These are phyloP conservation scores for Sclerodermus sp. DNA, from an alignment of 2,888 invertebrate genomes.

Conservation along the genomic window DNA sequence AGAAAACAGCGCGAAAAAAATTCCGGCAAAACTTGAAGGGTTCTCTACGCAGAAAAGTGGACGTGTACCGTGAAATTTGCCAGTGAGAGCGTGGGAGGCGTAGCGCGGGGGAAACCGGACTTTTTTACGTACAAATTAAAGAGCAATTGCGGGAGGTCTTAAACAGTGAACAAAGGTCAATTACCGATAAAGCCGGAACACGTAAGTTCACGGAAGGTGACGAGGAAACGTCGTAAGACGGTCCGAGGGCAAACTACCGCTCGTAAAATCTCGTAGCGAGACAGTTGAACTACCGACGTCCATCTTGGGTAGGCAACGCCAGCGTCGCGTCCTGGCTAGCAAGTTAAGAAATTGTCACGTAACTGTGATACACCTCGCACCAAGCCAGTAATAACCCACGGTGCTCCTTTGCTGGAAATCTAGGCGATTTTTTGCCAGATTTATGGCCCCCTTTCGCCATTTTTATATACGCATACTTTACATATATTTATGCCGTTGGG, in stretches of 20 bases:
- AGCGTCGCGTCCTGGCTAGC: constrained; percentile 10
- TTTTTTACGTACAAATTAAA: too few relatives aligned
- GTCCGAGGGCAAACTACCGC: constrained; percentile 16
- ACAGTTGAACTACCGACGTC: constrained; percentile 5
- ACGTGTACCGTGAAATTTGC: too few relatives aligned
- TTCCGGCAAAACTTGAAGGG: too few relatives aligned
- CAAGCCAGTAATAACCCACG: constrained; percentile 4
- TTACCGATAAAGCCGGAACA: constrained; percentile 27
- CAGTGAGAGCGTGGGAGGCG: too few relatives aligned
- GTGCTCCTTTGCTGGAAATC: not conserved
- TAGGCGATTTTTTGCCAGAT: constrained; percentile 27
- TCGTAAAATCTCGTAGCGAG: constrained; percentile 25
- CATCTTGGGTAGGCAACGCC: constrained; percentile 20
- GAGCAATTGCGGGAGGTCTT: constrained; percentile 4
- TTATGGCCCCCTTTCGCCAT: constrained; percentile 13
- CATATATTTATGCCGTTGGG: not conserved
- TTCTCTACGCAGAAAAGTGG: too few relatives aligned
- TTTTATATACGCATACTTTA: not conserved
- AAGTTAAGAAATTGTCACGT: constrained; percentile 36
- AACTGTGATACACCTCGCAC: not conserved
- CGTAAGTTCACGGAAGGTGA: constrained; percentile 16
- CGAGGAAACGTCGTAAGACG: not conserved
- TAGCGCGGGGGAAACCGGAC: too few relatives aligned
- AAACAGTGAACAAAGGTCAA: constrained; percentile 25
- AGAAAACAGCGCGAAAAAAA: too few relatives aligned